Base-by-base conservation (phyloP, 2,797 vertebrate species). In the Hypotaenidia okinawae region DNA sequence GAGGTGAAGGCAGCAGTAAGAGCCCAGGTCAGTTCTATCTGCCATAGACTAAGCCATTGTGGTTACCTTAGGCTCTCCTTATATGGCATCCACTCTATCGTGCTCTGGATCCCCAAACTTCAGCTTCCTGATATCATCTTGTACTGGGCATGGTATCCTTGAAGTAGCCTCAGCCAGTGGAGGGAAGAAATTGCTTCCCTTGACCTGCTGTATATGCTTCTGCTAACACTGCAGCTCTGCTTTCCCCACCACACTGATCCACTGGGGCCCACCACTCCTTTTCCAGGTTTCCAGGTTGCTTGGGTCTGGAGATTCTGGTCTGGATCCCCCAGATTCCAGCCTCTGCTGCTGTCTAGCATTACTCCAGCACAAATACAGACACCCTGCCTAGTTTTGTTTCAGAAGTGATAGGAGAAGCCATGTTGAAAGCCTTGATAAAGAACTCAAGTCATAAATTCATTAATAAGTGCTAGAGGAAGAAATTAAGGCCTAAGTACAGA, bases 31-130 rank as follows among this genome's bases (percentile, higher is more conserved):
- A 57, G 30, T 10, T 59, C 19, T 78, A 39, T 15, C 1, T 1
- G 39, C 7, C 12, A 13, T 13, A 35, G 32, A 16, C 35, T 43
- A 59, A 63, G 27, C 6, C 9, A 7, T 16, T 3, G 0, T 16
- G 27, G 5, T 35, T 75, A n/a, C 5, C 41, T 37, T 18, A n/a
- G 22, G 6, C 10, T 63, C 7, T 27, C 9, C 21, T 57, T 41
- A 23, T 25, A 14, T 4, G 0, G 5, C 3, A 4, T 22, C 6
- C 8, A 10, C 11, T n/a, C 17, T n/a, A 22, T 19, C 22, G 21
- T 72, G 9, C 28, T 59, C 25, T 58, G 51, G 5, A 30, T 8
- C 1, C 23, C 13, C 16, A 9, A 21, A 37, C 28, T 70, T 30
- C 52, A 30, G 2, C 19, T 64, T 86, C 13, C 66, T 57, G 8